Percentiles rank a stretch among this genome's conserved stretches.
Conservation (phyloP, 2,113 vertebrate genomes). For the Proterorhinus semilunaris region DNA sequence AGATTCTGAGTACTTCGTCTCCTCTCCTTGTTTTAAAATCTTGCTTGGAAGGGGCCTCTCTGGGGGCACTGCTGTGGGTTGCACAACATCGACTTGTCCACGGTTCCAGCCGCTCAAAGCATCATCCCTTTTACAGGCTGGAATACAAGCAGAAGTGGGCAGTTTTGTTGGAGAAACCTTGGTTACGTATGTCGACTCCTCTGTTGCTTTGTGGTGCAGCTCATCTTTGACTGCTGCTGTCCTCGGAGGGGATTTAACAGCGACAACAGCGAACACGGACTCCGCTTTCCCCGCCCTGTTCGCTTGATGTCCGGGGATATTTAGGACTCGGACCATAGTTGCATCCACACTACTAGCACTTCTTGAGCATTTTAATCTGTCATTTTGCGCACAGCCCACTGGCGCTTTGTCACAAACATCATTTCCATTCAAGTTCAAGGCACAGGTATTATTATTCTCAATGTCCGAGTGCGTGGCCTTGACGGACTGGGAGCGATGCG, state of each 20-base stretch:
- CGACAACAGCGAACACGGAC: constrained; percentile 70
- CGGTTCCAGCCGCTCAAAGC: constrained; percentile 33
- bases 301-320: constrained; percentile 48
- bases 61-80: constrained; percentile 41
- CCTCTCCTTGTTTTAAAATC: constrained; percentile 63
- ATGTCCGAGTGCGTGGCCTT: constrained; percentile 42
- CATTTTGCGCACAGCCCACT: constrained; percentile 6
- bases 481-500: constrained; percentile 19
- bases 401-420: neutral
- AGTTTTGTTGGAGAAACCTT: constrained; percentile 44
- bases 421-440: constrained; percentile 18
- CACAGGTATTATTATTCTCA: constrained; percentile 58
- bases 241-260: constrained; percentile 57
- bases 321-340: constrained; percentile 54
- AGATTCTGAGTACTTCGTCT: constrained; percentile 52
- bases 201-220: constrained; percentile 1
- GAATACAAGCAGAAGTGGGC: constrained; percentile 5
- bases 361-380: neutral
- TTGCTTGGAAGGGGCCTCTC: constrained; percentile 56
- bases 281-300: constrained; percentile 46
- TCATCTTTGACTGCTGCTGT: neutral
- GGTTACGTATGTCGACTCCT: constrained; percentile 65
- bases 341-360: constrained; percentile 14
- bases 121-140: constrained; percentile 9
- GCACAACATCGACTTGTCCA: constrained; percentile 41